Percentiles rank a stretch among this genome's conserved stretches.
Conservation (phyloP, 2,113 vertebrate genomes). For the Isurus oxyrinchus region DNA sequence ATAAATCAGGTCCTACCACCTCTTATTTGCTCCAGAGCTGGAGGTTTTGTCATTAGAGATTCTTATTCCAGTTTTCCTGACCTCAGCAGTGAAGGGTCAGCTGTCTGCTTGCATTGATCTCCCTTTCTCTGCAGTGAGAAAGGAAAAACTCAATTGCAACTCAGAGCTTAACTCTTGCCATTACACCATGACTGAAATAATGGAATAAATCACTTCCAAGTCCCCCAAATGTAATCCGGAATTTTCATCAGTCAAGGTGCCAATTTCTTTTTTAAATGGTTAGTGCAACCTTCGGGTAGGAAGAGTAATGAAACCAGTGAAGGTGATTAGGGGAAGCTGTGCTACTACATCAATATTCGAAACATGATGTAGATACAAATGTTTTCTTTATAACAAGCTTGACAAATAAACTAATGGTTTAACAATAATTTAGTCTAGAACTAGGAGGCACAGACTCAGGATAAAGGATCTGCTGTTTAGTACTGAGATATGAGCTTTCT, state of each 20-base stretch:
- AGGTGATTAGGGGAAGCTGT: background rate
- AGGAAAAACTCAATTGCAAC: background rate
- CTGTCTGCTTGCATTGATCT: background rate
- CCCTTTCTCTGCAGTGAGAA: background rate
- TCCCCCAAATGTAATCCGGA: background rate
- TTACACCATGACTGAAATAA: background rate
- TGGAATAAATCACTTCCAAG: background rate
- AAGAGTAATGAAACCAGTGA: background rate
- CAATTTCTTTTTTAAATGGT: background rate
- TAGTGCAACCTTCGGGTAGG: background rate
- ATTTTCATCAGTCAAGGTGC: background rate
- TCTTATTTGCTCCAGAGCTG: background rate
- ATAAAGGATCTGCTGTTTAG: background rate
- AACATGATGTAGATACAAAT: background rate
- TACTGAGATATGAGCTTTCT: background rate
- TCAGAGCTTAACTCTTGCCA: background rate
- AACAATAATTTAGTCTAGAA: background rate
- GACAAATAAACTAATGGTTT: background rate
- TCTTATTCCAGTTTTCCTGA: constrained; percentile 7
- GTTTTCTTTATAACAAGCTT: background rate
- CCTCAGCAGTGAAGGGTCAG: background rate
- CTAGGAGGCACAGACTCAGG: background rate
- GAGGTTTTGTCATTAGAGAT: background rate
- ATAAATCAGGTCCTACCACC: background rate
- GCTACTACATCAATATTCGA: background rate